Conservation (phyloP, 2,888 invertebrate genomes). For the Griposia aprilina region DNA sequence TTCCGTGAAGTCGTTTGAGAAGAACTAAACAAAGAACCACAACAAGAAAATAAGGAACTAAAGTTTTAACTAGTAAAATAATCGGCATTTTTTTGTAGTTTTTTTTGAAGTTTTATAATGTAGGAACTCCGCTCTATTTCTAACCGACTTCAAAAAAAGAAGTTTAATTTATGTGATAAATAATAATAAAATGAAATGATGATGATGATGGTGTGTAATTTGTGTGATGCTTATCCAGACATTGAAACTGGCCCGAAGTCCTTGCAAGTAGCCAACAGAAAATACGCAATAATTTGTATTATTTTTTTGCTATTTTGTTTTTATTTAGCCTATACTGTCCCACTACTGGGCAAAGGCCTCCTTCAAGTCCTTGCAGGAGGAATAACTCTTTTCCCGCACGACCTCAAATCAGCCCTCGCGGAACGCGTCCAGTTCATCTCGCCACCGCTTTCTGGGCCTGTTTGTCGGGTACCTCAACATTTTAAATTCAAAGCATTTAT, state of each 20-base stretch:
- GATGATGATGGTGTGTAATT: no score
- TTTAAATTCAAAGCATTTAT: neutral
- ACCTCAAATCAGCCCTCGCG: no score
- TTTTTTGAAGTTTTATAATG: neutral
- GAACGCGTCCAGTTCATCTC: no score
- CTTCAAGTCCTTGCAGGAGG: no score
- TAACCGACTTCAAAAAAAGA: no score
- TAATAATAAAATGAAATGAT: no score
- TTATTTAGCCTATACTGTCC: no score
- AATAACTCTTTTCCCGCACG: no score
- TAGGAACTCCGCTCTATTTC: neutral
- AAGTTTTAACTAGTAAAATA: neutral
- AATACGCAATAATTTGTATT: neutral
- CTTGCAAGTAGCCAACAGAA: neutral
- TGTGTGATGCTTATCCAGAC: neutral
- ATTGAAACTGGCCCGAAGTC: neutral
- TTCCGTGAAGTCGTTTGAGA: constrained; percentile 97
- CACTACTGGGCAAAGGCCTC: no score
- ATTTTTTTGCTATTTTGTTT: no score
- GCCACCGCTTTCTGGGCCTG: no score
- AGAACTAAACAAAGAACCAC: constrained; percentile 91
- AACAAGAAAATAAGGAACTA: neutral
- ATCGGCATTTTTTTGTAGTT: neutral
- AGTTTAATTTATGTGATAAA: neutral
- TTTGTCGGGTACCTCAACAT: neutral